These are phyloP conservation scores for Lasioglossum zephyrum DNA, from an alignment of 2,888 invertebrate species.

Conservation along the genomic window DNA sequence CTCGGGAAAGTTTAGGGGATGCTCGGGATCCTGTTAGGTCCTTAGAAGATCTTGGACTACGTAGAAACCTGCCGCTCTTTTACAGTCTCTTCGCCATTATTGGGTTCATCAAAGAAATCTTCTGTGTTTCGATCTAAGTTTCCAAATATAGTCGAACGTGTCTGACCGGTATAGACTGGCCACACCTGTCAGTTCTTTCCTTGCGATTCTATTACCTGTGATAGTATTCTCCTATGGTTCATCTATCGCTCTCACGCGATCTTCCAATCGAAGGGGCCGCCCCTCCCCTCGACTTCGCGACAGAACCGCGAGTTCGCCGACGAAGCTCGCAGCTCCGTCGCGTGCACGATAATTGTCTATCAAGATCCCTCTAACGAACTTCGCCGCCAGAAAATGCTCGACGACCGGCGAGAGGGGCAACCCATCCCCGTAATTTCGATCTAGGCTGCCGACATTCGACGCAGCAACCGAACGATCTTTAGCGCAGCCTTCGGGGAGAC, in stretches of 20 bases:
- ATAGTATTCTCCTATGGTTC: neutral
- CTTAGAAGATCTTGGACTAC: neutral
- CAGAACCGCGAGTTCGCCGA: conserved; percentile 5
- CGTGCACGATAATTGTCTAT: conserved; percentile 28
- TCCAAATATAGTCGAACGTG: neutral
- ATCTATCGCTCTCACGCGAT: conserved; percentile 37
- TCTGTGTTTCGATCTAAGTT: neutral
- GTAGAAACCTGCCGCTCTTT: neutral
- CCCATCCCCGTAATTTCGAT: conserved; percentile 32
- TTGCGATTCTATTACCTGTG: neutral
- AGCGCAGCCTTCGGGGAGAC: conserved; percentile 2
- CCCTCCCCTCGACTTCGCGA: conserved; percentile 5
- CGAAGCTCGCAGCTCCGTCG: conserved; percentile 20
- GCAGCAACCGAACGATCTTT: conserved; percentile 18
- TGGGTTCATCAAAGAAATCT: neutral
- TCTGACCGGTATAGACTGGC: neutral
- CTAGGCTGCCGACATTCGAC: conserved; percentile 13
- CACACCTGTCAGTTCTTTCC: neutral
- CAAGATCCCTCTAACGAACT: conserved; percentile 26
- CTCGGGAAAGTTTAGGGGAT: neutral
- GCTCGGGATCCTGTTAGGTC: neutral
- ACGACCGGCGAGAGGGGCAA: neutral
- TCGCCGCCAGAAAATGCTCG: conserved; percentile 31
- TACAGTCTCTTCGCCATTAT: neutral
- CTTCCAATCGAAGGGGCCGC: conserved; percentile 21